phyloP scores from a whole-genome alignment of 2,888 invertebrate species.

The Tenthredo mesomela region DNA sequence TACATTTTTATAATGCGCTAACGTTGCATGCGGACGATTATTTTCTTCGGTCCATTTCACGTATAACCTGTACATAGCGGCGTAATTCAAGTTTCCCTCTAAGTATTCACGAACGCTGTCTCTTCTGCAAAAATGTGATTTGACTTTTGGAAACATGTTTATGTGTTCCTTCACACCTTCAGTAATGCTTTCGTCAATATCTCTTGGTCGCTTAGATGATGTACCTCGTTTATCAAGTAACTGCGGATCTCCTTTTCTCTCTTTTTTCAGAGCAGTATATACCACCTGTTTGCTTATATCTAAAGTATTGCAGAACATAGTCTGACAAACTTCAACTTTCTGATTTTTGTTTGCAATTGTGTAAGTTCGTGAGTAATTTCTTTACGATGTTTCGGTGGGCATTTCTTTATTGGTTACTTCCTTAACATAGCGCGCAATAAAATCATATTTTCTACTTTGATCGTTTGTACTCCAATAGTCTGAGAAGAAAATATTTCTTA shows the following conservation, averaged over 20 bases:
- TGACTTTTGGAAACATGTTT: conserved; percentile 52
- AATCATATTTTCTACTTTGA: neutral
- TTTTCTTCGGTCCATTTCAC: conserved; percentile 40
- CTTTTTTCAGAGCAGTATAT: neutral
- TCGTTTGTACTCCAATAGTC: neutral
- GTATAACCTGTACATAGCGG: conserved; percentile 51
- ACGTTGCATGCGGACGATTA: conserved; percentile 14
- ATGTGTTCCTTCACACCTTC: conserved; percentile 46
- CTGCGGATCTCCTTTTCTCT: neutral
- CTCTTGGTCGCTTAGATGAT: neutral
- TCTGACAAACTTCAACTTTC: neutral
- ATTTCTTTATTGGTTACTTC: neutral
- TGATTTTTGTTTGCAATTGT: neutral
- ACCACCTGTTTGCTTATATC: neutral
- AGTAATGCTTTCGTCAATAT: conserved; percentile 19
- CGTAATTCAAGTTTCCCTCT: conserved; percentile 51
- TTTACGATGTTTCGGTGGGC: neutral
- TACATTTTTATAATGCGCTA: conserved; percentile 56
- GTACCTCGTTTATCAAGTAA: neutral
- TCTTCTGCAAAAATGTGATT: conserved; percentile 52
- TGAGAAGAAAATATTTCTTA: neutral
- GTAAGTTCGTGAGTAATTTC: neutral
- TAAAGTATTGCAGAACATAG: neutral
- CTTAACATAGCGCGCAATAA: neutral
- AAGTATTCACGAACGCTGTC: conserved; percentile 48